phyloP scores from a whole-genome alignment of 2,888 invertebrate species.

The Acrocyrtus sp. region DNA sequence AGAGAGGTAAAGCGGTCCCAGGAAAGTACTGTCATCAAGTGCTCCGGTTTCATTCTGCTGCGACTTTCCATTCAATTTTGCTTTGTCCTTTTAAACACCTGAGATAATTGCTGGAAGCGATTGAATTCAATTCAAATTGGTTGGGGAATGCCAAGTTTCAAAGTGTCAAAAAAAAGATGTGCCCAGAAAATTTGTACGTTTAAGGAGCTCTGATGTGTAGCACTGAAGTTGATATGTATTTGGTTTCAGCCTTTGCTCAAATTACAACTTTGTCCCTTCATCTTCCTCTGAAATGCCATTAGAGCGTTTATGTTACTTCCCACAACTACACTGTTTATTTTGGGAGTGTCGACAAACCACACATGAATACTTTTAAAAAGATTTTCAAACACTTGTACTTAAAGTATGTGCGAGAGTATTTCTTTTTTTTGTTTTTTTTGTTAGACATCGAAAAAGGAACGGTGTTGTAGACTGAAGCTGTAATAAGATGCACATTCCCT shows the following conservation, averaged over 20 bases:
- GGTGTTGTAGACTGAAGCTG: too few relatives aligned
- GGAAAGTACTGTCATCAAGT: too few relatives aligned
- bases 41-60: too few relatives aligned
- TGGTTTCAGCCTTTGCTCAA: not conserved
- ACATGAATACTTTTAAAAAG: not conserved
- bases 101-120: slow-evolving; percentile 2
- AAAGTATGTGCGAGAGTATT: too few relatives aligned
- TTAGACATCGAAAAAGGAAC: too few relatives aligned
- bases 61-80: too few relatives aligned
- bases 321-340: slow-evolving; percentile 22
- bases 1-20: too few relatives aligned
- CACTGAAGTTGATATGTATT: not conserved
- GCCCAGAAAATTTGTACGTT: too few relatives aligned
- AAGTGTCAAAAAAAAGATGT: not conserved
- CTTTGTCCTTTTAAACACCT: slow-evolving; percentile 9
- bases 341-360: slow-evolving; percentile 44
- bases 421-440: too few relatives aligned
- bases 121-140: not conserved
- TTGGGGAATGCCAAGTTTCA: slow-evolving; percentile 8
- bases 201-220: too few relatives aligned
- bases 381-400: not conserved
- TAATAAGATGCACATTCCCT: too few relatives aligned
- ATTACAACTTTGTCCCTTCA: not conserved
- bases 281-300: too few relatives aligned
- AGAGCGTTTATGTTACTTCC: not conserved